These are phyloP conservation scores for Gopherus flavomarginatus DNA, from an alignment of 2,113 vertebrate genomes.

Conservation along the genomic window DNA sequence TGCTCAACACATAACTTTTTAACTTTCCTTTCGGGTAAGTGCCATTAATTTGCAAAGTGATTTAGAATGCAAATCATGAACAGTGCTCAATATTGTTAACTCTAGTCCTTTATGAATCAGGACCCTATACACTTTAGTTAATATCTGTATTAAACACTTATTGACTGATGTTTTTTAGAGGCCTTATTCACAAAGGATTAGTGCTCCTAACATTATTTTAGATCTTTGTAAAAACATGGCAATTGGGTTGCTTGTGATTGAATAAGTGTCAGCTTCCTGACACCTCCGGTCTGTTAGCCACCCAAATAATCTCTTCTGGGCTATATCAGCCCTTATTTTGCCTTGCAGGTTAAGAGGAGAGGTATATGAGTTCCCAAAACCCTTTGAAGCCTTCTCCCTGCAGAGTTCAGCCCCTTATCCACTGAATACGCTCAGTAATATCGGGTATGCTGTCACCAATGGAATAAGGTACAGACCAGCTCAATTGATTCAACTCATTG, in stretches of 20 bases:
- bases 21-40: conserved; percentile 61
- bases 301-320: neutral
- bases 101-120: conserved; percentile 63
- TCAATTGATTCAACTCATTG: neutral
- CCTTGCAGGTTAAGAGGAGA: neutral
- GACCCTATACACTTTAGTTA: conserved; percentile 64
- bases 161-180: conserved; percentile 57
- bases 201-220: neutral
- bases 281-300: neutral
- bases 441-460: neutral
- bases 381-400: neutral
- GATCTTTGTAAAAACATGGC: neutral
- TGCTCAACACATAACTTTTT: conserved; percentile 69
- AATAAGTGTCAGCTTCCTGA: neutral
- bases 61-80: conserved; percentile 68
- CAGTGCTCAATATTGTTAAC: conserved; percentile 39
- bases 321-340: neutral
- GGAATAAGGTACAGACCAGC: neutral
- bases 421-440: neutral
- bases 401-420: neutral
- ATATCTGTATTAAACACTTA: conserved; percentile 71
- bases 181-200: conserved; percentile 40
- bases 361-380: neutral
- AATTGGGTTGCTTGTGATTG: neutral
- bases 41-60: conserved; percentile 70